Percentiles rank a stretch among this genome's conserved stretches.
Conservation (phyloP, 2,888 invertebrate species). For the Tubulanus polymorphus region DNA sequence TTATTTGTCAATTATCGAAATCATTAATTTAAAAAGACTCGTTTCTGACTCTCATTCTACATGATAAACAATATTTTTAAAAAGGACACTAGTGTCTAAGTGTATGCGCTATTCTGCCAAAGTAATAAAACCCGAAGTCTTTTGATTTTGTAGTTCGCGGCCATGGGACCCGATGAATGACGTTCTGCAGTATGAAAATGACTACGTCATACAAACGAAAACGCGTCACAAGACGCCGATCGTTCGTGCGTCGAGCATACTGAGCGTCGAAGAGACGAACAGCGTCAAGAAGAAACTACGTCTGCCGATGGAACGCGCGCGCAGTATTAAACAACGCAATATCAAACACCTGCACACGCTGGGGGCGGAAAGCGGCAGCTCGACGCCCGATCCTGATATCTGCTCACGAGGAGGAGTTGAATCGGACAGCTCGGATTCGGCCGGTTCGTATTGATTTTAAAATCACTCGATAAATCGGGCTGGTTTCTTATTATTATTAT, state of each 20-base stretch:
- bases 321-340: background rate
- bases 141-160: slow-evolving; percentile 58
- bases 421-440: background rate
- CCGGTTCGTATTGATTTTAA: no score
- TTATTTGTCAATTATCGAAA: no score
- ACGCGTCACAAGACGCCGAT: slow-evolving; percentile 72
- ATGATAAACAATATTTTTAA: no score
- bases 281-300: slow-evolving; percentile 12
- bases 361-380: background rate
- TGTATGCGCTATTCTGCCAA: no score
- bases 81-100: no score
- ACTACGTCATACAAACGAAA: slow-evolving; percentile 74
- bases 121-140: no score
- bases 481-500: no score
- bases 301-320: slow-evolving; percentile 12
- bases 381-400: background rate
- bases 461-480: no score
- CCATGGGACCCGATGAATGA: slow-evolving; percentile 89
- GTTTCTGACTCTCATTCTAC: no score
- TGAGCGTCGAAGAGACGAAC: slow-evolving; percentile 58
- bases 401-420: background rate
- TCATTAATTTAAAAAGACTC: no score
- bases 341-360: background rate
- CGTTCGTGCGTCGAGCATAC: slow-evolving; percentile 68
- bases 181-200: slow-evolving; percentile 78